Base-by-base conservation (phyloP, 2,113 vertebrate genomes). In the Nycticebus coucang region DNA sequence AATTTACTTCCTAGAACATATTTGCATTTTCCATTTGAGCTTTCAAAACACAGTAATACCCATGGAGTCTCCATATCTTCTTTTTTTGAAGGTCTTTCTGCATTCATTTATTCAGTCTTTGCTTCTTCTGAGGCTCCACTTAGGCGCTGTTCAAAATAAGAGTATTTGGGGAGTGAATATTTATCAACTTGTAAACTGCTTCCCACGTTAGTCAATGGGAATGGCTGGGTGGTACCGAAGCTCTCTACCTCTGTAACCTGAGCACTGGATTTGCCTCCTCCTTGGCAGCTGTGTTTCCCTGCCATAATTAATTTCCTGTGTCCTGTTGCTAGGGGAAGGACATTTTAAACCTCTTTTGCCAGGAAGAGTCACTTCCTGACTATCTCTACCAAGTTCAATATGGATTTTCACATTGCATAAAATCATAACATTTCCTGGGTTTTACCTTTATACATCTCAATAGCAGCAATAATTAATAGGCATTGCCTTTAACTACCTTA, bases 271-370 rank as follows among this genome's bases (percentile, higher is more conserved):
- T 55, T 37, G 21, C 45, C 59, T 60, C 93, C 19, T 50, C 71
- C 26, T 78, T 60, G 37, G 87, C 37, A 92, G 79, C 87, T 9
- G 1, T 13, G 0, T 53, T 80, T 95, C 59, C 19, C 35, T 83
- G 62, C 24, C 66, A 13, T 79, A 93, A 94, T 95, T 64, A 64
- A 87, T 81, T 57, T 81, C 45, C 74, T 93, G 79, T 50, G 55
- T 84, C 74, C 74, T 74, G 10, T 71, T 59, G 62, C 55, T 87
- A 53, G 45, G 21, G 45, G 28, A 55, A 94, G 50, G 92, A 14
- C 80, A 89, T 83, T 94, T 92, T 72, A 82, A 86, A 83, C 50
- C 37, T 80, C 53, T 83, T 92, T 93, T 95, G 53, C 75, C 77
- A 97, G 59, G 28, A 95, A 59, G 14, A 93, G 41, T 89, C 37